phyloP scores from a whole-genome alignment of 2,113 vertebrate genomes.

The Aptenodytes forsteri region DNA sequence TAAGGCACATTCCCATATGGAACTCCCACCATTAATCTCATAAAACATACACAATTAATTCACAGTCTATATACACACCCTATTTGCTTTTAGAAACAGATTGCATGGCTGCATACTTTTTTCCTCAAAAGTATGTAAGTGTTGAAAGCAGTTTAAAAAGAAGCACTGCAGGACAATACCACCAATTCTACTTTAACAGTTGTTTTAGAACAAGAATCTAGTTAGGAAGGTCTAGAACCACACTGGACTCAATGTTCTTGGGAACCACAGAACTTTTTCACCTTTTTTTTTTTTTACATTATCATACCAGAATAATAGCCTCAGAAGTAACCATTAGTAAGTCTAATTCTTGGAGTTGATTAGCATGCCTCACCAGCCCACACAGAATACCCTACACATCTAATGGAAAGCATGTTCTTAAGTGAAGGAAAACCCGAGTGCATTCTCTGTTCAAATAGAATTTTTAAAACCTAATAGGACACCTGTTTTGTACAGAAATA shows the following conservation, averaged over 20 bases:
- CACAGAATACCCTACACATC: rapidly evolving
- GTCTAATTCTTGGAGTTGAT: neutral
- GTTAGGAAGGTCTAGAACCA: neutral
- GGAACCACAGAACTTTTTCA: neutral
- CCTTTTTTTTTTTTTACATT: neutral
- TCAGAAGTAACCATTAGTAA: neutral
- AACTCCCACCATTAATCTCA: neutral
- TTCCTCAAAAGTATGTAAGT: rapidly evolving
- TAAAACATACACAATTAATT: neutral
- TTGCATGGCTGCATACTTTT: neutral
- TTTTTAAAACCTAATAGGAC: rapidly evolving
- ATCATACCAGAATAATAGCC: neutral
- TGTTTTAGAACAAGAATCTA: neutral
- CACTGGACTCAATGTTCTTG: neutral
- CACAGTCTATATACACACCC: neutral
- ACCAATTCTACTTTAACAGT: neutral
- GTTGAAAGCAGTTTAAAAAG: neutral
- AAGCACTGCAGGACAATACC: neutral
- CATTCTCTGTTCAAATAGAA: rapidly evolving
- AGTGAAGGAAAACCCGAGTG: rapidly evolving
- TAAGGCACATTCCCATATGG: rapidly evolving
- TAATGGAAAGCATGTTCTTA: neutral
- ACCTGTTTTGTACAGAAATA: rapidly evolving
- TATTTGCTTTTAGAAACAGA: neutral
- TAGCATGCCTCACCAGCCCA: rapidly evolving